Conservation (phyloP, 2,113 vertebrate species). For the Parotia lawesii region DNA sequence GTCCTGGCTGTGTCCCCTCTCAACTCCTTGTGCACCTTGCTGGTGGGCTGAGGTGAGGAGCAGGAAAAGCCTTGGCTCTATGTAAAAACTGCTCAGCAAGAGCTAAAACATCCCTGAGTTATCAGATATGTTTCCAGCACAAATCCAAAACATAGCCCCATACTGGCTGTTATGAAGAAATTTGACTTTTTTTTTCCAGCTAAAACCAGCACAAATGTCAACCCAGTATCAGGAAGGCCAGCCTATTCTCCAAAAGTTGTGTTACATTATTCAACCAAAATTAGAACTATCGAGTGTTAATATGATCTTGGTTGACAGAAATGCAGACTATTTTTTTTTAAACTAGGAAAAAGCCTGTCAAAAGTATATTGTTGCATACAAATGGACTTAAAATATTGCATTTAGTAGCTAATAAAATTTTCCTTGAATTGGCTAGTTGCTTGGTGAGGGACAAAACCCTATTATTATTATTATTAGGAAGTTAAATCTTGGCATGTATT, state of each 20-base stretch:
- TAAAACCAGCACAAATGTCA: background rate
- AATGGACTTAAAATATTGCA: background rate
- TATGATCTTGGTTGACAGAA: background rate
- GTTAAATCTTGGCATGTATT: background rate
- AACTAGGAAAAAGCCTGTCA: background rate
- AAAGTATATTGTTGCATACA: background rate
- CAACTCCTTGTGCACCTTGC: fast-evolving
- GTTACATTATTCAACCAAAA: background rate
- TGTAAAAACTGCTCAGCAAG: background rate
- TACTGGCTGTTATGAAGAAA: background rate
- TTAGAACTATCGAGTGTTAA: background rate
- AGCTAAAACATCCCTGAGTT: background rate
- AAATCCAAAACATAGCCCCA: background rate
- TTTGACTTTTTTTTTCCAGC: background rate
- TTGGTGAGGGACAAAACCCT: background rate
- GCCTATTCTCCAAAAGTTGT: background rate
- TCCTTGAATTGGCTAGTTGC: background rate
- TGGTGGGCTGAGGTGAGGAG: background rate
- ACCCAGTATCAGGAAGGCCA: background rate
- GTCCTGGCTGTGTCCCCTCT: background rate
- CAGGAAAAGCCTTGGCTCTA: background rate
- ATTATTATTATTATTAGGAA: background rate
- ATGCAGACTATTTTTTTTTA: background rate
- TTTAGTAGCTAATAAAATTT: background rate
- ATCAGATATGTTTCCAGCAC: background rate